Conservation (phyloP, 2,113 vertebrate species). For the Leptodactylus fuscus region DNA sequence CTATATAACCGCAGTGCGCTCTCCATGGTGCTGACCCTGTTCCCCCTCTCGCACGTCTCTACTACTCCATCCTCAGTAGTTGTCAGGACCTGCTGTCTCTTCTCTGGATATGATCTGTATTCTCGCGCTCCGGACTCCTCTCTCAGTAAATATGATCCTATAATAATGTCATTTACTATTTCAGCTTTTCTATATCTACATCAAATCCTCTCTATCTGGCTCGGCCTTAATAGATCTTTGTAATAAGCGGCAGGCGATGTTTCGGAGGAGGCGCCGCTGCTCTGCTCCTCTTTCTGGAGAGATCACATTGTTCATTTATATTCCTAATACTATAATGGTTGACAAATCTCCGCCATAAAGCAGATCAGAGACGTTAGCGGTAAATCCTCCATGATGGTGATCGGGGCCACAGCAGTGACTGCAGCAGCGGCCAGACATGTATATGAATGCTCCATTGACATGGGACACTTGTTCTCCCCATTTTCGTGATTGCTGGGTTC, state of each 20-base stretch:
- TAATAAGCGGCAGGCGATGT: slow-evolving; percentile 10
- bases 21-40: neutral
- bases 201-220: slow-evolving; percentile 2
- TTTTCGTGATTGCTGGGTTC: no score
- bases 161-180: slow-evolving; percentile 6
- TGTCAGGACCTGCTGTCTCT: neutral
- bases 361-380: no score
- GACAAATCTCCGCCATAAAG: neutral
- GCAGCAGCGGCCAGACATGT: no score
- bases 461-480: no score
- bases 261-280: neutral
- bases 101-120: neutral
- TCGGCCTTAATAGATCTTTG: slow-evolving; percentile 7
- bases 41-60: no score
- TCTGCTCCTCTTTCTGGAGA: neutral
- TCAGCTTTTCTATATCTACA: slow-evolving; percentile 5
- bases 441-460: no score
- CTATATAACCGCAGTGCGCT: neutral
- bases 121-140: neutral
- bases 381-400: no score
- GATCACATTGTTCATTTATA: neutral
- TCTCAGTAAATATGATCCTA: neutral
- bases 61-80: neutral
- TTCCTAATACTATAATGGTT: neutral
- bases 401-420: no score